Base-by-base conservation (phyloP, 1,140 invertebrate species). In the Oreohelix idahoensis region DNA sequence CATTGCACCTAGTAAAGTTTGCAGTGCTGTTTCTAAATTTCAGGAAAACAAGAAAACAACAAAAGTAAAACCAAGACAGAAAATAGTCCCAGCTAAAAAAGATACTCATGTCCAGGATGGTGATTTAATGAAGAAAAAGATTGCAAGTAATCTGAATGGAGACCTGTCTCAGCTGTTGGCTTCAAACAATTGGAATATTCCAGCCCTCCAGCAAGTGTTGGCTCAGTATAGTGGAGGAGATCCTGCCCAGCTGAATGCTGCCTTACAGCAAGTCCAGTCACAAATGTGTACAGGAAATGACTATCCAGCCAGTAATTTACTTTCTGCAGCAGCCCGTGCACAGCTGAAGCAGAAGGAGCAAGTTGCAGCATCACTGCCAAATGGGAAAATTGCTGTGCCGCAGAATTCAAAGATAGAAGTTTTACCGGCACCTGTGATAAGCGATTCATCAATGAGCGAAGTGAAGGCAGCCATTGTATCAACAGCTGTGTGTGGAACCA, bases 161-260 rank as follows among this genome's bases (percentile, higher is more conserved):
- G 71, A 82, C 35, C 29, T 82, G 26, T 10, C 70, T 32, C 69
- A 82, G 36, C 39, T 75, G 32, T 51, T 82, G 71, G 71, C 70
- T 15, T 74, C 58, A 0, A 75, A 75, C 49, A 82, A 82, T 66
- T 82, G 69, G 80, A 82, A 75, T 51, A 82, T 82, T 23, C 15
- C 70, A 29, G 69, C 80, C 15, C 38, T 82, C 1, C 80, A 82
- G 71, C 70, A 82, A 63, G 71, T 82, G 1, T 29, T 82, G 36
- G 69, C 80, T 53, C 70, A 82, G 70, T 75, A 75, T 42, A 58
- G 49, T 36, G n/a, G 11, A 1, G 51, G 49, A 35, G 80, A 75
- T n/a, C 45, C 80, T 29, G 71, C 13, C 26, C 70, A 82, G 32
- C 36, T 74, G 23, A 51, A 4, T 63, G n/a, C n/a, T 53, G 70